Conservation (phyloP, 2,888 invertebrate species). For the Aromia moschata region DNA sequence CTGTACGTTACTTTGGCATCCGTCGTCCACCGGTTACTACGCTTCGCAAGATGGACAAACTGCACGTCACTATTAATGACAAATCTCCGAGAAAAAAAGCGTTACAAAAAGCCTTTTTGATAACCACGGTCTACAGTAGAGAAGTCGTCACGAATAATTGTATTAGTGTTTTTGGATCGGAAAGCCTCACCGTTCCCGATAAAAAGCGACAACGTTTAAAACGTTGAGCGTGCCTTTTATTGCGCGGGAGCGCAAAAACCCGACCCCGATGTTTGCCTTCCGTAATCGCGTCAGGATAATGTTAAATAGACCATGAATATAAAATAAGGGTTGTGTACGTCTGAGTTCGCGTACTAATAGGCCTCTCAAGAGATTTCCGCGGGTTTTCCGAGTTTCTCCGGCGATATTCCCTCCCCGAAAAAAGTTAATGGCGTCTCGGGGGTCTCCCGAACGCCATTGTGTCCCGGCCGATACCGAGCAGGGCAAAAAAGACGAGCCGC, state of each 20-base stretch:
- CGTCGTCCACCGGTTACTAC: no score
- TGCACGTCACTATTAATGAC: no score
- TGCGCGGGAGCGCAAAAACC: neutral
- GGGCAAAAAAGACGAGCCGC: conserved; percentile 26
- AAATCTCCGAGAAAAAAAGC: no score
- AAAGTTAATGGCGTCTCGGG: conserved; percentile 35
- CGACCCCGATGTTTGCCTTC: conserved; percentile 1
- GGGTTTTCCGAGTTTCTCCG: conserved; percentile 18
- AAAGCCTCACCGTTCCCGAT: conserved; percentile 26
- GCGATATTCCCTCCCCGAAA: conserved; percentile 20
- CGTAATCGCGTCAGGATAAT: conserved; percentile 19
- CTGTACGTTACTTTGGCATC: no score
- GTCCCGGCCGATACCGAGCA: conserved; percentile 4
- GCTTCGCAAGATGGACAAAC: no score
- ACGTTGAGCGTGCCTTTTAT: neutral
- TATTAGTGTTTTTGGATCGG: no score
- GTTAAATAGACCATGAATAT: conserved; percentile 26
- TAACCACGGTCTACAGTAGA: no score
- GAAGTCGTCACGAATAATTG: no score
- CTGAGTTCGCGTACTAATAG: conserved; percentile 24
- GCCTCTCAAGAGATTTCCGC: conserved; percentile 17
- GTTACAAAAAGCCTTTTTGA: no score
- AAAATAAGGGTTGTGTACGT: conserved; percentile 19
- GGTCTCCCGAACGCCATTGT: conserved; percentile 28
- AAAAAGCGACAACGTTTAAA: no score